Evolutionary conservation across 2,113 vertebrate species (phyloP), one percentile per base, ranked within the genome.

Genomic region (Microtus ochrogaster): DNA sequence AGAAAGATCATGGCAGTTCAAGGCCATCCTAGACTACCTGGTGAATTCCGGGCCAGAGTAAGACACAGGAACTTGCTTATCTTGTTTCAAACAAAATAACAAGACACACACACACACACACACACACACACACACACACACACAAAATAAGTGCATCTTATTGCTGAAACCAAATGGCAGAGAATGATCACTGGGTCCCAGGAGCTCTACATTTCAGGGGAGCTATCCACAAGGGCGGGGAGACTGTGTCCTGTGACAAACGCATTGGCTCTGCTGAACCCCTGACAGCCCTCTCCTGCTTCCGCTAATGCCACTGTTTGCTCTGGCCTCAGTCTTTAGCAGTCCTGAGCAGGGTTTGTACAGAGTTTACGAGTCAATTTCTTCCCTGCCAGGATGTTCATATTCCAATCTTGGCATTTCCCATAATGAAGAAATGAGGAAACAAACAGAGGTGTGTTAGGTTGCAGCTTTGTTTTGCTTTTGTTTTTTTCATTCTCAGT

Each of bases 341-440:
- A 33, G 49, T 81, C 17, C 44, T 26, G 41, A 65, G 49, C 74
- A 44, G 49, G 36, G n/a, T 30, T 30, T 2, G 22, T 9, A 21
- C 33, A 17, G 1, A 11, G 17, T 4, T n/a, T n/a, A 39, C 4
- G 11, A 74, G 91, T 77, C 78, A 36, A 30, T 77, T 41, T 85
- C 68, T 74, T 84, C 91, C 66, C 91, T 73, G 44, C 2, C 17
- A 77, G 58, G 78, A 63, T 70, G 72, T 68, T 41, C 55, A 1
- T 26, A 36, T 52, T 2, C 22, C 85, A 41, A 21, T 61, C 41
- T 36, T 14, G 17, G 92, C 55, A 49, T 81, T 88, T 92, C 91
- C 92, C 47, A 61, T 11, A 8, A 33, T 21, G 78, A 96, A 79
- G 86, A 93, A 94, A 91, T 72, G 70, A 94, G 94, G 96, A 97